Conservation (phyloP, 2,888 invertebrate species). For the Ophioninae sp. region DNA sequence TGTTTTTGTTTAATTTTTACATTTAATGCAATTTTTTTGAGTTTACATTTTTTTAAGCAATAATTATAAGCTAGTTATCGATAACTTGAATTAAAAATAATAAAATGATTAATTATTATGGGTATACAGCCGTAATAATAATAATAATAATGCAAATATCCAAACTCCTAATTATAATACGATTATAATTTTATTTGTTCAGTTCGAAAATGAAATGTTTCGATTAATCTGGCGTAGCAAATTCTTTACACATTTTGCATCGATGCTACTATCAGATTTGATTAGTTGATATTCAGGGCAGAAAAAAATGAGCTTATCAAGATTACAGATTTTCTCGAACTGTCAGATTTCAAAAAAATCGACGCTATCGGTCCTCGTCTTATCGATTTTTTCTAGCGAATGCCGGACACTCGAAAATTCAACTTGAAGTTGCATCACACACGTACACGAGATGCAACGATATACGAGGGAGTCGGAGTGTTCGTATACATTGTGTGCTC, state of each 20-base stretch:
- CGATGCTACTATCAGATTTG: not conserved
- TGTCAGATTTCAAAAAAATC: not conserved
- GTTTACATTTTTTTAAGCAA: too few species aligned
- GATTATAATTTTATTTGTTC: not conserved
- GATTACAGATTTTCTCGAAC: not conserved
- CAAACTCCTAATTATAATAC: too few species aligned
- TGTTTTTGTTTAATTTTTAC: too few species aligned
- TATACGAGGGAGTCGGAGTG: not conserved
- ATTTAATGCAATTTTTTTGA: too few species aligned
- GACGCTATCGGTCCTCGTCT: constrained; percentile 5
- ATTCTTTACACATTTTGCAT: not conserved
- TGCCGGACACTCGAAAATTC: constrained; percentile 21
- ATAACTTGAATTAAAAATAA: too few species aligned
- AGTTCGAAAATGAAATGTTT: not conserved
- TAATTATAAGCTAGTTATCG: too few species aligned
- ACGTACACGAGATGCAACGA: constrained; percentile 36
- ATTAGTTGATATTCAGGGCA: not conserved
- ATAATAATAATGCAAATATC: not conserved
- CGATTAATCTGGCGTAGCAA: not conserved
- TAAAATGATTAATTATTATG: too few species aligned
- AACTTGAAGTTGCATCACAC: constrained; percentile 41
- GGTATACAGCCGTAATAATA: not conserved
- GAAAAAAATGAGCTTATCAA: not conserved
- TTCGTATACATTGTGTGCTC: constrained; percentile 1
- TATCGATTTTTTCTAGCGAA: not conserved